Percentiles rank a stretch among this genome's conserved stretches.
These are phyloP conservation scores for Athetis lepigone DNA, from an alignment of 2,888 invertebrate genomes.

Conservation along the genomic window DNA sequence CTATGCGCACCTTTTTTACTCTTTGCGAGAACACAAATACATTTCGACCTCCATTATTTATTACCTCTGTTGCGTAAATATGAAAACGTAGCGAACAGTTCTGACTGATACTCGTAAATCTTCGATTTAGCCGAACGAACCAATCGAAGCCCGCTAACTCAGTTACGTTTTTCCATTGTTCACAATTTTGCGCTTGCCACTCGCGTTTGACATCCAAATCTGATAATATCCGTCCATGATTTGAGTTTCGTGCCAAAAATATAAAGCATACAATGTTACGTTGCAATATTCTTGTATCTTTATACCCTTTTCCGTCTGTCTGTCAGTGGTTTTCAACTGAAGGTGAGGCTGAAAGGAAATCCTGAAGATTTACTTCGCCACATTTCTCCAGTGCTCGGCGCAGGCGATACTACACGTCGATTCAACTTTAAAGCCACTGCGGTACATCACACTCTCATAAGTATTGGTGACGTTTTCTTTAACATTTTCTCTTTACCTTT, in stretches of 20 bases:
- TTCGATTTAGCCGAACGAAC: conserved; percentile 58
- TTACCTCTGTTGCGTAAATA: conserved; percentile 60
- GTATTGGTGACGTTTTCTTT: conserved; percentile 3
- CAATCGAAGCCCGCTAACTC: conserved; percentile 57
- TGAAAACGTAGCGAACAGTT: conserved; percentile 54
- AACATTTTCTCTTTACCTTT: neutral
- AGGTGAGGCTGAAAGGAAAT: conserved; percentile 40
- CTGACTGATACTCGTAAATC: conserved; percentile 62
- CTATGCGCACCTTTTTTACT: conserved; percentile 44
- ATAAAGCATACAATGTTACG: conserved; percentile 42
- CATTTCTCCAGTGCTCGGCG: conserved; percentile 45
- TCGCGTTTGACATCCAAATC: conserved; percentile 59
- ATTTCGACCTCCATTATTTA: conserved; percentile 60
- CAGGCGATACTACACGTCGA: conserved; percentile 24
- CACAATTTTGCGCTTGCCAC: conserved; percentile 58
- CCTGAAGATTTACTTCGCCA: conserved; percentile 36
- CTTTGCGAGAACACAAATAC: conserved; percentile 51
- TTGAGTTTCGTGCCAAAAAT: conserved; percentile 56
- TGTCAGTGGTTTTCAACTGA: conserved; percentile 34
- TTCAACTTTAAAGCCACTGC: conserved; percentile 36
- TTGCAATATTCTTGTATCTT: conserved; percentile 45
- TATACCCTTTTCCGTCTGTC: conserved; percentile 11
- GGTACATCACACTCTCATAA: conserved; percentile 3
- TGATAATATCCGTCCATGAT: conserved; percentile 60
- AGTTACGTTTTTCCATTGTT: conserved; percentile 64